Conservation (phyloP, 2,888 invertebrate genomes). For the Lymantria monacha region DNA sequence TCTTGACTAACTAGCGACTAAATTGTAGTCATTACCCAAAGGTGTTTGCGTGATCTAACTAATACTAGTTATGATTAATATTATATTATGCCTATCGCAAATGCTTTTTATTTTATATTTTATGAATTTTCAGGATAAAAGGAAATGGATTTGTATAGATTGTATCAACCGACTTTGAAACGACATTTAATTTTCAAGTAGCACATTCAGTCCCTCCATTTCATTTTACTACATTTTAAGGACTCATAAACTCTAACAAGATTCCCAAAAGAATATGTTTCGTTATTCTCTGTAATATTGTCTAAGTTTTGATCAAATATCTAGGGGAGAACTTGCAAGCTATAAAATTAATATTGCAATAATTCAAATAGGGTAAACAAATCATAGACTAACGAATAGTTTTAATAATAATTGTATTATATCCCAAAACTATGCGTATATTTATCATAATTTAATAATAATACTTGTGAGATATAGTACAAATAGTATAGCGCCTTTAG, state of each 20-base stretch:
- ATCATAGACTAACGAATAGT: neutral
- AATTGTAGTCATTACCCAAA: too few relatives aligned
- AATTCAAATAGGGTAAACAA: neutral
- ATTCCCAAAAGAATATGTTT: constrained; percentile 1
- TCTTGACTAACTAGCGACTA: too few relatives aligned
- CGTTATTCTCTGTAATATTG: neutral
- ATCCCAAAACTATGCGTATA: too few relatives aligned
- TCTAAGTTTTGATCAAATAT: constrained; percentile 1
- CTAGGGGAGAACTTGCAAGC: neutral
- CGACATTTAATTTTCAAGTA: constrained; percentile 2
- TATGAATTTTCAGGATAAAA: neutral
- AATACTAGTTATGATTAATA: too few relatives aligned
- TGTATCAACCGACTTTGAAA: neutral
- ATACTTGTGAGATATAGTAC: too few relatives aligned
- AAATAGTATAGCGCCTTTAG: too few relatives aligned
- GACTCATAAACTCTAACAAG: constrained; percentile 6
- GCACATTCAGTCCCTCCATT: constrained; percentile 24
- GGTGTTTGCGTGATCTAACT: too few relatives aligned
- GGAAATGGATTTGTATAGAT: too few relatives aligned
- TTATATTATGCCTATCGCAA: too few relatives aligned
- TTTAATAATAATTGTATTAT: too few relatives aligned
- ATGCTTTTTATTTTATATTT: neutral
- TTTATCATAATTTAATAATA: too few relatives aligned
- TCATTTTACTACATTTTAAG: constrained; percentile 21
- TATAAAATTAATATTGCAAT: neutral